Evolutionary conservation across 2,113 vertebrate genomes (phyloP).

Genomic region (Larimichthys polyactis): DNA sequence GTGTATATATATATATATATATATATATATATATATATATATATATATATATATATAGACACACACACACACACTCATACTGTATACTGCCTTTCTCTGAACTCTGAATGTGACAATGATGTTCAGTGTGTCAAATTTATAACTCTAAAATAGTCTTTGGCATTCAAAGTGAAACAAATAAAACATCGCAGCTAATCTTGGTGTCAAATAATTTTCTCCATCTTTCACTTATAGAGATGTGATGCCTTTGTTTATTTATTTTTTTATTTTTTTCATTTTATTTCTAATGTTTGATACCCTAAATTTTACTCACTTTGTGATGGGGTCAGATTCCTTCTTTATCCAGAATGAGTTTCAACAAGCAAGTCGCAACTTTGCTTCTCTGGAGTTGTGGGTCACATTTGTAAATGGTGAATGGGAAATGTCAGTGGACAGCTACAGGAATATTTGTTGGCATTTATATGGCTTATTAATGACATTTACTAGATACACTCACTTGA

Average conservation of each 20-base stretch:
- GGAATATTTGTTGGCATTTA: background rate
- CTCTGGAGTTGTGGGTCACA: background rate
- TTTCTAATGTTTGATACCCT: background rate
- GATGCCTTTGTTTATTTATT: background rate
- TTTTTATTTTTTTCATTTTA: background rate
- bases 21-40: too few species aligned
- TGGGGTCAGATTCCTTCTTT: background rate
- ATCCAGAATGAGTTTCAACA: background rate
- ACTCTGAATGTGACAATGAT: background rate
- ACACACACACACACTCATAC: too few species aligned
- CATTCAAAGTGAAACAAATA: background rate
- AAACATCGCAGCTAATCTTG: too few species aligned
- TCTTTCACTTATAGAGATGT: background rate
- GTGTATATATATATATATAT: too few species aligned
- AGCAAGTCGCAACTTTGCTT: background rate
- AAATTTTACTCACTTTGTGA: background rate
- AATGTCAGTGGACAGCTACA: background rate
- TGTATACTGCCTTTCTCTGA: background rate
- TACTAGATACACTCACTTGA: background rate
- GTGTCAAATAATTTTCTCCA: background rate
- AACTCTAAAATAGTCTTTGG: background rate
- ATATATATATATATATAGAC: too few species aligned
- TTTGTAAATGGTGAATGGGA: slow-evolving; percentile 1
- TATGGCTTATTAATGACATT: background rate
- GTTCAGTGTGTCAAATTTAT: background rate